A percentile compares a stretch with the other conserved stretches of the same genome.
Conservation (phyloP, 2,113 vertebrate species). For the Tyrannus savana region DNA sequence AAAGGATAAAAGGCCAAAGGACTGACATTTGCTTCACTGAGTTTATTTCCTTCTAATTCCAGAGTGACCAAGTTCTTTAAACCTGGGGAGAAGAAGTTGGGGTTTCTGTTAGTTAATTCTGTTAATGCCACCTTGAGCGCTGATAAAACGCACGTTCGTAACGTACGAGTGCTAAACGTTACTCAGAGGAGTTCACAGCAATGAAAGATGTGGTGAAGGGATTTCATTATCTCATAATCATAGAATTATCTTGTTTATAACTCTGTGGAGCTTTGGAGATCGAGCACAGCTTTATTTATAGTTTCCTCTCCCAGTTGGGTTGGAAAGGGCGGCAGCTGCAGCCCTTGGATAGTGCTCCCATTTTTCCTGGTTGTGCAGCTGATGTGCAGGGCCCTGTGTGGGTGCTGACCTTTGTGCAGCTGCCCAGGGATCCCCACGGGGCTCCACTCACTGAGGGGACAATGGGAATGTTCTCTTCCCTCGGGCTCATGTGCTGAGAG, state of each 20-base stretch:
- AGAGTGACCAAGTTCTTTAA: constrained; percentile 86
- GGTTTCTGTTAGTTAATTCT: not conserved
- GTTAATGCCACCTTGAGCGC: not conserved
- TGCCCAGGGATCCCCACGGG: not conserved
- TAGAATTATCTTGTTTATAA: not conserved
- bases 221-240: not conserved
- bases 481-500: not conserved
- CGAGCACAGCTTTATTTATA: not conserved
- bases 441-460: not conserved
- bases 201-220: not conserved
- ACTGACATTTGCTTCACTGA: constrained; percentile 87
- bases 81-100: constrained; percentile 70
- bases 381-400: not conserved
- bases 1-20: constrained; percentile 84
- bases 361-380: not conserved
- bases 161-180: not conserved
- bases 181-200: not conserved
- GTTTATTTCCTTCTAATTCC: constrained; percentile 92
- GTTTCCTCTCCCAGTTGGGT: not conserved
- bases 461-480: not conserved
- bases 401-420: not conserved
- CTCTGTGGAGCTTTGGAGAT: not conserved
- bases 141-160: not conserved
- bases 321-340: not conserved
- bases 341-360: not conserved